Conservation (phyloP, 2,888 invertebrate genomes). For the Rhorus exstirpatorius region DNA sequence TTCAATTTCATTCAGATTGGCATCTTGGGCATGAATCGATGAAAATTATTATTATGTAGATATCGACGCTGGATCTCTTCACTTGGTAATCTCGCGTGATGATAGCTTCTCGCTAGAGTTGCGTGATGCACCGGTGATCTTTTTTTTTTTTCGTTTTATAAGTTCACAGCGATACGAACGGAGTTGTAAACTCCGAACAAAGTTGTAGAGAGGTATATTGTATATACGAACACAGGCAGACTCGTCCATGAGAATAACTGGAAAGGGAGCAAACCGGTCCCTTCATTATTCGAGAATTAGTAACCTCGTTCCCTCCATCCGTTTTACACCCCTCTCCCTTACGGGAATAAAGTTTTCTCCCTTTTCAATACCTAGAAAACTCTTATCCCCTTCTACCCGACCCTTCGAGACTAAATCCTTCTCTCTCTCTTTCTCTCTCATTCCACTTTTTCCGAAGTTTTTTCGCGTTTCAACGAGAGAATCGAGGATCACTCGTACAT, state of each 20-base stretch:
- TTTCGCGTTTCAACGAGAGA: constrained; percentile 37
- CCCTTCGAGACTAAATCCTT: constrained; percentile 42
- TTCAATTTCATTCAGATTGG: too few species aligned
- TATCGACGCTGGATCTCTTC: constrained; percentile 17
- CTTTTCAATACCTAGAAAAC: constrained; percentile 67
- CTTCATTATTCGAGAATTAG: constrained; percentile 85
- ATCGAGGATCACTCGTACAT: constrained; percentile 11
- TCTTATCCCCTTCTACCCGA: constrained; percentile 41
- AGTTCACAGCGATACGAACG: constrained; percentile 28
- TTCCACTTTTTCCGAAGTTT: constrained; percentile 61
- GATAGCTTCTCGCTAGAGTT: neutral
- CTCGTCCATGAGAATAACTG: constrained; percentile 67
- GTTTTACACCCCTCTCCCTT: constrained; percentile 70
- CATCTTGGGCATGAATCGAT: too few species aligned
- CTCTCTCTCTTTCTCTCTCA: constrained; percentile 48
- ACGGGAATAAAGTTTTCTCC: constrained; percentile 62
- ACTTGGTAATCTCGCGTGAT: constrained; percentile 28
- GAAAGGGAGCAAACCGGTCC: constrained; percentile 79
- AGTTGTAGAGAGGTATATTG: constrained; percentile 52
- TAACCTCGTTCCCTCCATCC: constrained; percentile 82
- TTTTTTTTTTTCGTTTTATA: constrained; percentile 49
- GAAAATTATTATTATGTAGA: neutral
- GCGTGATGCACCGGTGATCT: constrained; percentile 1
- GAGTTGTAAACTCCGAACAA: constrained; percentile 74
- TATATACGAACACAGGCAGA: constrained; percentile 46